Base-by-base conservation (phyloP, 2,113 vertebrate genomes). In the Astur gentilis region DNA sequence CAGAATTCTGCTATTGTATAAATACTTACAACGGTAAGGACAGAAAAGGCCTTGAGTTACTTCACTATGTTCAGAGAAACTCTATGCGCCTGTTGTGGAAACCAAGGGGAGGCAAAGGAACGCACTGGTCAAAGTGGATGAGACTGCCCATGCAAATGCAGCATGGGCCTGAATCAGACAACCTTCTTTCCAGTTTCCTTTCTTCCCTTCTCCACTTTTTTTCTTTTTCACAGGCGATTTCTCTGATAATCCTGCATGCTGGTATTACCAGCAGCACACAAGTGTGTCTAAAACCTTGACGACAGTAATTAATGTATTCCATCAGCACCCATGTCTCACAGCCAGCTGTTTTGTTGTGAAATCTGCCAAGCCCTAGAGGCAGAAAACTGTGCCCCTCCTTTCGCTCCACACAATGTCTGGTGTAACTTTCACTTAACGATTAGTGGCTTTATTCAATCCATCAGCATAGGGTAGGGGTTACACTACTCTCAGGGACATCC, bases 301-400 rank as follows among this genome's bases (percentile, higher is more conserved):
- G 97, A 98, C 97, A 98, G 97, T 97, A 98, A 98, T 98, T 98
- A 93, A 97, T 94, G 87, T 96, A 86, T 94, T 97, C 98, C 83
- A 95, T 98, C 97, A 98, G 95, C 97, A 98, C 96, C 93, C 83
- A 76, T 85, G 90, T 96, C 95, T 97, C 84, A 57, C 86, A 92
- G 71, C 77, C 94, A 98, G 95, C 95, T 98, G 97, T 95, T 98
- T 98, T 93, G 94, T 94, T 96, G 92, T 93, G 91, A 98, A 96
- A 97, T 86, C 89, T 96, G 95, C 93, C 85, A 92, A 94, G 81
- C 87, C 92, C 75, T 92, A 75, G 80, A 93, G 81, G 96, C 85
- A 96, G 87, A 95, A 97, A 95, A 92, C 62, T 82, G 70, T 87
- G 77, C 64, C 71, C 87, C 69, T 73, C 89, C 83, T 55, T 83